These are phyloP conservation scores for Caenorhabditis macrosperma DNA, from an alignment of 2,888 invertebrate genomes.

Conservation along the genomic window DNA sequence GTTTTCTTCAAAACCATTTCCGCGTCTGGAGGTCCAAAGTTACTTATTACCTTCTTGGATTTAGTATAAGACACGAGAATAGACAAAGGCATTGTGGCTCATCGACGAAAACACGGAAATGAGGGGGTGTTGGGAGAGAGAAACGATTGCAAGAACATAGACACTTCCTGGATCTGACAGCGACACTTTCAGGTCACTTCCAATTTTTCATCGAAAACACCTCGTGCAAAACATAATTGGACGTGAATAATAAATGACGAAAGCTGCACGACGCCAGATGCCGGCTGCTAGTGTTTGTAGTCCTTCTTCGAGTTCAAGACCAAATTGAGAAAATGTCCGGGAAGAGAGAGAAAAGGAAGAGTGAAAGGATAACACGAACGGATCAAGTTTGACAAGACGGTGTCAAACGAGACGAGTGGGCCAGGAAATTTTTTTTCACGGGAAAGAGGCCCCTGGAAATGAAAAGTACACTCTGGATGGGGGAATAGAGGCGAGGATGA, in stretches of 20 bases:
- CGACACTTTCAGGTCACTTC: conserved; percentile 36
- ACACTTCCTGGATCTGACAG: conserved; percentile 46
- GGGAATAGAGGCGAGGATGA: background rate
- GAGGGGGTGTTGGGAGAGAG: conserved; percentile 25
- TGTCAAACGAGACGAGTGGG: background rate
- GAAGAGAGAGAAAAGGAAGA: background rate
- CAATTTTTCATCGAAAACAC: conserved; percentile 13
- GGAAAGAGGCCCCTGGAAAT: conserved; percentile 4
- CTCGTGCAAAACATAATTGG: background rate
- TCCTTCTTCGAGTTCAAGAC: too few relatives aligned
- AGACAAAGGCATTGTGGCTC: conserved; percentile 27
- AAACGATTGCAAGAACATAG: conserved; percentile 13
- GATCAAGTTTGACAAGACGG: background rate
- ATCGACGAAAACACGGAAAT: background rate
- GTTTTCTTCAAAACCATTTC: too few relatives aligned
- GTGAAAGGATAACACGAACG: background rate
- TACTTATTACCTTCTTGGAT: conserved; percentile 20
- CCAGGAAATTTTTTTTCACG: background rate
- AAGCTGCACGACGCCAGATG: too few relatives aligned
- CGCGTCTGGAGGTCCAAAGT: background rate
- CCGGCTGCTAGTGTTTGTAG: too few relatives aligned
- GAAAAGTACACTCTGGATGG: conserved; percentile 7
- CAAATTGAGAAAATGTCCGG: background rate
- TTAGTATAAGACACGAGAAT: conserved; percentile 32
- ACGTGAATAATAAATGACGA: background rate